These are phyloP conservation scores for Phalacrocorax carbo DNA, from an alignment of 2,113 vertebrate species.

Conservation along the genomic window DNA sequence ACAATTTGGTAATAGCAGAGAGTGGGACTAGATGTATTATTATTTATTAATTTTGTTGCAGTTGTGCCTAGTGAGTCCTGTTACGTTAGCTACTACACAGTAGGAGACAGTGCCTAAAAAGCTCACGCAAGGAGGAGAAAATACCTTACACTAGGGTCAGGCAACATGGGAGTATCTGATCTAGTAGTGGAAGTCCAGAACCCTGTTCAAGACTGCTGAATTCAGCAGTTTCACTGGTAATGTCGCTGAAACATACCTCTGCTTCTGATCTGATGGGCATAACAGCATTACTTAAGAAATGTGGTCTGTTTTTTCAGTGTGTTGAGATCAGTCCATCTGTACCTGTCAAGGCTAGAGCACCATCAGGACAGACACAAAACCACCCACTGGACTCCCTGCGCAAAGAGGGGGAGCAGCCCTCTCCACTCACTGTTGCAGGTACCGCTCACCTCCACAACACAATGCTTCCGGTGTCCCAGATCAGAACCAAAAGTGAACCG, in stretches of 20 bases:
- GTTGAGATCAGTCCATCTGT: neutral
- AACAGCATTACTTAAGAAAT: neutral
- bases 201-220: neutral
- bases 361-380: rapidly evolving
- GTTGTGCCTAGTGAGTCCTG: neutral
- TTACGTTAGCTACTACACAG: neutral
- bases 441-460: rapidly evolving
- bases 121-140: neutral
- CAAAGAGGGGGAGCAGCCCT: neutral
- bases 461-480: rapidly evolving
- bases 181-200: neutral
- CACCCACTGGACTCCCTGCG: neutral
- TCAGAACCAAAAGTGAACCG: neutral
- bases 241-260: neutral
- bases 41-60: neutral
- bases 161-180: neutral
- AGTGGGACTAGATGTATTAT: neutral
- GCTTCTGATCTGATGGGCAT: neutral
- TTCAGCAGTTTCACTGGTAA: neutral
- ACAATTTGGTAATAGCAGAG: neutral
- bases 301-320: neutral
- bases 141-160: neutral
- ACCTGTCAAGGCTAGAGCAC: neutral
- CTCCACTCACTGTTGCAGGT: neutral
- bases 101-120: neutral